phyloP scores from a whole-genome alignment of 2,888 invertebrate genomes.

The Drosophila histrio region DNA sequence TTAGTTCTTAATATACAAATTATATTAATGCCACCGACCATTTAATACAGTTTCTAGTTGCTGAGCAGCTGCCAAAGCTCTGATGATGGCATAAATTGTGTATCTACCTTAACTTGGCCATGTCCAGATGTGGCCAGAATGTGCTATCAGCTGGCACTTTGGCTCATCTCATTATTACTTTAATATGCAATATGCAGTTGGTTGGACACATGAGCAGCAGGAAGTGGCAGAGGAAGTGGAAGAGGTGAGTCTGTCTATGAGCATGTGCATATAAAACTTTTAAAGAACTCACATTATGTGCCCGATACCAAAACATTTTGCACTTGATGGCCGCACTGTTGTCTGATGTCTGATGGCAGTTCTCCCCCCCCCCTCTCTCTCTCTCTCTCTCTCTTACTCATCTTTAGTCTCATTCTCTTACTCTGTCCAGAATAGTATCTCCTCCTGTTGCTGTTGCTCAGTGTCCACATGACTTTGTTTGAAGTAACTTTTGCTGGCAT shows the following conservation, averaged over 20 bases:
- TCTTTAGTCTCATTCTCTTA: not conserved
- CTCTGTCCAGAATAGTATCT: constrained; percentile 9
- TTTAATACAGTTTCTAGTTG: not conserved
- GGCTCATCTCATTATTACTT: constrained; percentile 61
- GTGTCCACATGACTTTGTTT: constrained; percentile 77
- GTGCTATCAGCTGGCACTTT: constrained; percentile 45
- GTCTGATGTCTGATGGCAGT: constrained; percentile 29
- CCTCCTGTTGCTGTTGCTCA: constrained; percentile 40
- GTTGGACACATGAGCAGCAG: not conserved
- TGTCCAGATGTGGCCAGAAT: constrained; percentile 43
- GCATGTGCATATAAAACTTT: constrained; percentile 70
- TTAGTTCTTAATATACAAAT: too few relatives aligned
- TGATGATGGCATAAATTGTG: constrained; percentile 45
- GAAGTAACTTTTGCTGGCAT: constrained; percentile 76
- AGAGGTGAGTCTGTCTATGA: not conserved
- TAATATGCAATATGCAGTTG: constrained; percentile 49
- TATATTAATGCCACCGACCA: not conserved
- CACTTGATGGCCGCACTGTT: constrained; percentile 56
- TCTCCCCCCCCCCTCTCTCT: not conserved
- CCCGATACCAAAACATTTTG: constrained; percentile 58
- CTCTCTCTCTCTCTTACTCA: not conserved
- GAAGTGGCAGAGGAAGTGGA: not conserved
- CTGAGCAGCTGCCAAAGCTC: constrained; percentile 15
- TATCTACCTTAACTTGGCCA: constrained; percentile 21
- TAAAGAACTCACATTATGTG: constrained; percentile 75